Base-by-base conservation (phyloP, 2,113 vertebrate species). In the Canis aureus region DNA sequence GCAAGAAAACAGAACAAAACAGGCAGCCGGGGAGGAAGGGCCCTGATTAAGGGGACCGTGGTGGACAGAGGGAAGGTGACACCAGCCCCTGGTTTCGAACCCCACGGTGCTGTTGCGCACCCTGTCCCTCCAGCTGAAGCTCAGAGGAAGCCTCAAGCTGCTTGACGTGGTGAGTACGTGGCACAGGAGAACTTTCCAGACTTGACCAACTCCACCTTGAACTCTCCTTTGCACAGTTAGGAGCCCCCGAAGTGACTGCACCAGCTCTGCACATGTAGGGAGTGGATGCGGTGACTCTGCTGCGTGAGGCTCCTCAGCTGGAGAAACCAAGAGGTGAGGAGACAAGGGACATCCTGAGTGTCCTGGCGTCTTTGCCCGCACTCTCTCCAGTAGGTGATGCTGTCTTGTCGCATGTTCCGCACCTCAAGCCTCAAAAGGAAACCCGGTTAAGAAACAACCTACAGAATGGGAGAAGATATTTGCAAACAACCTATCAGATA, bases 81-180 rank as follows among this genome's bases (percentile, higher is more conserved):
- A 3, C 74, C 74, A 29, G 62, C 13, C 23, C 9, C 53, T 10
- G 53, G 53, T 16, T n/a, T 1, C 0, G 27, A 69, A 66, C 49
- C 20, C 49, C 49, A 5, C 19, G 6, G 5, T 1, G 8, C 16
- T 0, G 0, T 1, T 11, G 29, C 8, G 0, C 9, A 6, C 12
- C 29, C 6, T 5, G 38, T 11, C 6, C n/a, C 20, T 17, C 8
- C 22, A 10, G 3, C 66, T 5, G 59, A 49, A 11, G 49, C 10
- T 1, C 53, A 2, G 49, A 35, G 8, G 0, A 9, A 35, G 60
- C 35, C 29, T 16, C 12, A 12, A 27, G 17, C 11, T 8, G 0
- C 60, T 43, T 43, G 43, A 43, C 1, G 43, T 43, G 43, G 7
- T 43, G 43, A 43, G 43, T 43, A 43, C 6, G 43, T 43, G 43